Conservation (phyloP, 2,888 invertebrate genomes). For the Meiosimyza platycephala region DNA sequence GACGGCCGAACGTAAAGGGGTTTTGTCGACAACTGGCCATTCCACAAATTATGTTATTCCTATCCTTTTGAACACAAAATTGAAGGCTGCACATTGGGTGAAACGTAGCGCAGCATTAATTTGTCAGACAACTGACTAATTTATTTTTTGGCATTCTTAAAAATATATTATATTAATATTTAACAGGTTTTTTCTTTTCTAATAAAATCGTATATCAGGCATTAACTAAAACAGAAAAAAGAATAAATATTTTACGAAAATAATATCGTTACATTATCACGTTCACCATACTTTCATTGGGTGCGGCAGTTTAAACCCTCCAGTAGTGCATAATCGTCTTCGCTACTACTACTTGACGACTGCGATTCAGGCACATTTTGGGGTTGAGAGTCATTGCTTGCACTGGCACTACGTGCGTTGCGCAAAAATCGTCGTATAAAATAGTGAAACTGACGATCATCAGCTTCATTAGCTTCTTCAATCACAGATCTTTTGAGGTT, state of each 20-base stretch:
- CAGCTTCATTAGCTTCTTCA: constrained; percentile 49
- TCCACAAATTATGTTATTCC: constrained; percentile 87
- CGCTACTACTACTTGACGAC: constrained; percentile 35
- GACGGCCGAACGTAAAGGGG: constrained; percentile 79
- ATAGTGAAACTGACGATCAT: constrained; percentile 58
- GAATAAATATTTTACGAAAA: neutral
- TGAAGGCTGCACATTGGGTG: constrained; percentile 79
- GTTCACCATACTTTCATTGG: constrained; percentile 48
- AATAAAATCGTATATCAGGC: constrained; percentile 7
- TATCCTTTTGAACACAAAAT: constrained; percentile 74
- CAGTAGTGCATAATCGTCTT: constrained; percentile 44
- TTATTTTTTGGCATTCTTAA: constrained; percentile 32
- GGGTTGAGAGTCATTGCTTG: constrained; percentile 9
- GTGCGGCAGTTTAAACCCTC: constrained; percentile 52
- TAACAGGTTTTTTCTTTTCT: constrained; percentile 14
- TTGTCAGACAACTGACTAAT: constrained; percentile 70
- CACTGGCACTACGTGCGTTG: constrained; percentile 38
- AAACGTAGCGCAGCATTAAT: constrained; percentile 81
- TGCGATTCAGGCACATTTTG: constrained; percentile 25
- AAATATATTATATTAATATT: constrained; percentile 41
- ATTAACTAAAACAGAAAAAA: constrained; percentile 19
- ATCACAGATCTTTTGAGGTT: constrained; percentile 55
- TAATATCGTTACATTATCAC: neutral
- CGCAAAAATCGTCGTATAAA: constrained; percentile 60
- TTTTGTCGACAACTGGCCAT: constrained; percentile 83